Conservation (phyloP, 2,888 invertebrate species). For the Lithophane ornitopus region DNA sequence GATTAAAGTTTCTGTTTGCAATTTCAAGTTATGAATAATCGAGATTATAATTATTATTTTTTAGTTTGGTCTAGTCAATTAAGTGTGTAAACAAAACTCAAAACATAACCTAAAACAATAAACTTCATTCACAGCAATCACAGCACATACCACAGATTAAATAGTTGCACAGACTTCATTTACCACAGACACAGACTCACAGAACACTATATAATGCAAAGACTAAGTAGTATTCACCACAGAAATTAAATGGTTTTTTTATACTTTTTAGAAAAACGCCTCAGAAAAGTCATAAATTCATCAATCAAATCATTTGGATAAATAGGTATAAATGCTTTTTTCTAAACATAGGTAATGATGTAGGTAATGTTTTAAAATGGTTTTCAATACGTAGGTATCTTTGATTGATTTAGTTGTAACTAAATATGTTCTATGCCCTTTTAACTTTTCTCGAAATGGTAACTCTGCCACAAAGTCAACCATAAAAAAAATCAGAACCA, state of each 20-base stretch:
- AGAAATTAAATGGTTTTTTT: neutral
- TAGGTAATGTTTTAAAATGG: neutral
- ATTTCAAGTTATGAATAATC: neutral
- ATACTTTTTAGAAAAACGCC: too few relatives aligned
- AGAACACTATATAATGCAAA: too few relatives aligned
- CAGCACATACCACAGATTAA: too few relatives aligned
- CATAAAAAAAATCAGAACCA: conserved; percentile 74
- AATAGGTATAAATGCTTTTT: neutral
- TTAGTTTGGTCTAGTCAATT: neutral
- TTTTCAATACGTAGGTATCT: neutral
- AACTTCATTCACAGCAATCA: conserved; percentile 12
- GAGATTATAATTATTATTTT: neutral
- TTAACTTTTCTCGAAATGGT: conserved; percentile 13
- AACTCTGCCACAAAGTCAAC: conserved; percentile 45
- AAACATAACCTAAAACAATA: conserved; percentile 53
- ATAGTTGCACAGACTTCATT: too few relatives aligned
- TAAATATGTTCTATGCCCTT: neutral
- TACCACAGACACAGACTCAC: too few relatives aligned
- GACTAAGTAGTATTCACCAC: too few relatives aligned
- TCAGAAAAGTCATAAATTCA: neutral
- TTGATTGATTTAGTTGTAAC: neutral
- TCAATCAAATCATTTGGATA: neutral
- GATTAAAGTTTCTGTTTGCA: conserved; percentile 28
- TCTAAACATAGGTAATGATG: too few relatives aligned
- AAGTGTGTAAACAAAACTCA: conserved; percentile 46